These are phyloP conservation scores for Laothoe populi DNA, from an alignment of 2,888 invertebrate genomes.

Conservation along the genomic window DNA sequence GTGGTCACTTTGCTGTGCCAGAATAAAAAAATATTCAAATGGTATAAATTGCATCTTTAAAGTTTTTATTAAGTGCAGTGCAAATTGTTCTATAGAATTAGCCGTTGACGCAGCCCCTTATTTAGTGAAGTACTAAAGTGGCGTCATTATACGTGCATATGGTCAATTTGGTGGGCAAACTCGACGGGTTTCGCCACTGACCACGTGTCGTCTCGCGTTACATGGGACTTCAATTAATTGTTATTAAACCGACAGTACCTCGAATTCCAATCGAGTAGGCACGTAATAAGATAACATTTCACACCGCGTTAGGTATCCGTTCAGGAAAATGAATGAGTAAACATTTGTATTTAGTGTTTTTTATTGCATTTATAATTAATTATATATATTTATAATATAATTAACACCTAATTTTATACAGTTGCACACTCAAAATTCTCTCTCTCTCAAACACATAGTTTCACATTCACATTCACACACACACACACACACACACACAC, in stretches of 20 bases:
- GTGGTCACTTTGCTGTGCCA: no score
- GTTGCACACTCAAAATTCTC: no score
- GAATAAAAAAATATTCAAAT: neutral
- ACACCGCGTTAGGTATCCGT: slow-evolving; percentile 58
- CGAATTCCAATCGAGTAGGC: slow-evolving; percentile 50
- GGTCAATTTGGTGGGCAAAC: slow-evolving; percentile 57
- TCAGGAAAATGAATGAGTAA: slow-evolving; percentile 20
- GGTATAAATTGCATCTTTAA: neutral
- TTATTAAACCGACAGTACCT: slow-evolving; percentile 61
- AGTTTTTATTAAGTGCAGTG: neutral
- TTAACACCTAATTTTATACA: neutral
- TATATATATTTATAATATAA: no score
- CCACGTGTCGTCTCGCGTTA: slow-evolving; percentile 66
- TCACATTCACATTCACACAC: no score
- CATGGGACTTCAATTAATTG: slow-evolving; percentile 78
- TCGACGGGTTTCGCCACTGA: slow-evolving; percentile 55
- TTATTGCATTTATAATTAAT: neutral
- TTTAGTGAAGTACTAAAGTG: slow-evolving; percentile 3
- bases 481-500: no score
- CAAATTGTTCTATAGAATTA: neutral
- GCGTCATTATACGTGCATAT: slow-evolving; percentile 54
- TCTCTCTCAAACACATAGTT: no score
- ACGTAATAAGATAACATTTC: slow-evolving; percentile 59
- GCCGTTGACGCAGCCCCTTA: neutral
- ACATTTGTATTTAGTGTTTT: neutral